These are phyloP conservation scores for Brachypodius melanocephalos DNA, from an alignment of 2,113 vertebrate species.

Conservation along the genomic window DNA sequence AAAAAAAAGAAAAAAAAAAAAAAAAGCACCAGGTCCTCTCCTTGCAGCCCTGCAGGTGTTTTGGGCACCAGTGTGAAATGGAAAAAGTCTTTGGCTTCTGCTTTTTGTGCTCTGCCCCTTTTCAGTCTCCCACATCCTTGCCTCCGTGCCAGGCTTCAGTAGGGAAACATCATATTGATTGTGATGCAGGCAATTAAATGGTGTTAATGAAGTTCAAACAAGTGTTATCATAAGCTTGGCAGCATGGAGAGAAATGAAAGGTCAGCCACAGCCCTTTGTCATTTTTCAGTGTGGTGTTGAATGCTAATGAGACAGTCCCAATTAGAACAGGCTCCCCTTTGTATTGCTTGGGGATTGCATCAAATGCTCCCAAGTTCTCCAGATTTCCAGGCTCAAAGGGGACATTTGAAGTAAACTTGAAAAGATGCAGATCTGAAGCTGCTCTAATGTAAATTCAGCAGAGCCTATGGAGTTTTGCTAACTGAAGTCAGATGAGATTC, in stretches of 20 bases:
- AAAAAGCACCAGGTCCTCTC: not conserved
- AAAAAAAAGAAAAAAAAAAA: not conserved
- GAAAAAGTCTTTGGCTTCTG: conserved; percentile 4
- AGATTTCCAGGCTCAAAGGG: conserved; percentile 55
- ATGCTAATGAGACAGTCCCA: conserved; percentile 45
- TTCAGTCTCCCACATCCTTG: not conserved
- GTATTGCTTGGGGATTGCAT: conserved; percentile 36
- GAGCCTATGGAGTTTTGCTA: conserved; percentile 36
- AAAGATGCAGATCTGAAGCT: conserved; percentile 60
- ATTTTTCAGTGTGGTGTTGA: not conserved
- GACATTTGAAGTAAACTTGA: conserved; percentile 57
- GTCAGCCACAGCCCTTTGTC: conserved; percentile 47
- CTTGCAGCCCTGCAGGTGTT: conserved; percentile 1
- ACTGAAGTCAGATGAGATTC: conserved; percentile 40
- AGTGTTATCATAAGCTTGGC: conserved; percentile 71
- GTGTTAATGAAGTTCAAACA: conserved; percentile 67
- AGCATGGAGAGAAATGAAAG: conserved; percentile 63
- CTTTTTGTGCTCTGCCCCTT: conserved; percentile 30
- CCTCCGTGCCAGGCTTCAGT: not conserved
- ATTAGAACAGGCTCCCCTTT: conserved; percentile 21
- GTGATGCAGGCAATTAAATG: conserved; percentile 66
- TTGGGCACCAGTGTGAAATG: not conserved
- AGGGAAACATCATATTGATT: conserved; percentile 72
- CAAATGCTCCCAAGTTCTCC: conserved; percentile 54
- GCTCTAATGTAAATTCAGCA: conserved; percentile 38